Percentiles rank a stretch among this genome's conserved stretches.
Conservation (phyloP, 1,140 invertebrate genomes). For the Berghia stephanieae region DNA sequence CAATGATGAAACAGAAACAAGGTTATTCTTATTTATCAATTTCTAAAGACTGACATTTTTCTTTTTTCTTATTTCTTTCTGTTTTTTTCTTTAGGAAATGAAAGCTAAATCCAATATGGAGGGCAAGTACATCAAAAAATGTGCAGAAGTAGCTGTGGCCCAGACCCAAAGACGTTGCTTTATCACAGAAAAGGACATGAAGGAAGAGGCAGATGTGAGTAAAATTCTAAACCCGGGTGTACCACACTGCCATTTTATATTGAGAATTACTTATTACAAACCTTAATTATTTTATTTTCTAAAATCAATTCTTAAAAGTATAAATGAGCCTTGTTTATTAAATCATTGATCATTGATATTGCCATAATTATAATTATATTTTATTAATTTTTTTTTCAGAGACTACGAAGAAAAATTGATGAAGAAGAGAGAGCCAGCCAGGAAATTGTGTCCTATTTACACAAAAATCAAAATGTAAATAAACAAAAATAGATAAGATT, state of each 20-base stretch:
- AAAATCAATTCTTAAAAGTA: too few species aligned
- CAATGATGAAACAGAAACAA: too few species aligned
- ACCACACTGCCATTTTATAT: too few species aligned
- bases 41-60: too few species aligned
- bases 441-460: conserved; percentile 62
- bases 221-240: too few species aligned
- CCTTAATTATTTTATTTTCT: too few species aligned
- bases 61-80: not conserved
- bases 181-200: conserved; percentile 57
- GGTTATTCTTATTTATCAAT: too few species aligned
- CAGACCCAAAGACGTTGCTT: conserved; percentile 62
- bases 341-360: too few species aligned
- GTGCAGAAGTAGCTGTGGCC: conserved; percentile 59
- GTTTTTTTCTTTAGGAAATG: conserved; percentile 38
- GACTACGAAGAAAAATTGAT: conserved; percentile 58
- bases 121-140: conserved; percentile 65
- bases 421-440: conserved; percentile 62
- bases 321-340: too few species aligned
- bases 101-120: conserved; percentile 67
- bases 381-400: conserved; percentile 44
- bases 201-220: conserved; percentile 60
- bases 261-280: too few species aligned
- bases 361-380: not conserved
- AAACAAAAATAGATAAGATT: too few species aligned
- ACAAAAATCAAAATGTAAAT: conserved; percentile 54